Evolutionary conservation across 2,888 invertebrate genomes (phyloP), one percentile per base, ranked within the genome.

Genomic region (Andrena chrysosceles): DNA sequence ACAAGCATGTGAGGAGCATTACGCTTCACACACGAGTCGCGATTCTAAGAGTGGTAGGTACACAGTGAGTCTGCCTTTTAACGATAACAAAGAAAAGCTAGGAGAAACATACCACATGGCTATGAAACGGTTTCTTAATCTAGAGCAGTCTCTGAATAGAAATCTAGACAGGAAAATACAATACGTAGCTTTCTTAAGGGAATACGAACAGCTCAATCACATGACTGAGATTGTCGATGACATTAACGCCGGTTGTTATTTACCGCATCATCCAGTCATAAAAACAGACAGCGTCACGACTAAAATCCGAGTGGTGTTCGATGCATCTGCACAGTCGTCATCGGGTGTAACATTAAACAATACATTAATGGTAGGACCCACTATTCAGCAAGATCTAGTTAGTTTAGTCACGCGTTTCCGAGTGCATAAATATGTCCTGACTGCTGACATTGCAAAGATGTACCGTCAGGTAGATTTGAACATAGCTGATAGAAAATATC

Each of bases 401-500:
- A 35, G 35, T 3, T 35, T 35, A 13, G 35, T 35, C 3, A 35
- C 35, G 10, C 52, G 52, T 20, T 52, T 52, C 5, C 52, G 52
- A 16, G 20, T 20, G 20, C 7, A 52, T n/a, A 52, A 52, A 20
- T 52, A 52, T 2, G 54, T 68, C 0, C 4, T 68, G 16, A 54
- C 52, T 2, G 54, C 68, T 2, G 68, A 54, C 23, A 68, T 68
- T n/a, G 33, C 35, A 20, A 68, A 54, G 26, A 54, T 68, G 68
- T 68, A 68, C 7, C 3, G 68, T 2, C 52, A 68, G 2, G 33
- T 68, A n/a, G 10, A 33, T 0, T 5, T 68, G n/a, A 6, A 31
- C 8, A 0, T 6, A 16, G 13, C 6, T 5, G 68, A 54, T 54
- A 16, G 54, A 2, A 31, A 26, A 5, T 68, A 54, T 26, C 54